Percentiles rank a stretch among this genome's conserved stretches.
These are phyloP conservation scores for Pseudolycoriella hygida DNA, from an alignment of 2,888 invertebrate species.

Conservation along the genomic window DNA sequence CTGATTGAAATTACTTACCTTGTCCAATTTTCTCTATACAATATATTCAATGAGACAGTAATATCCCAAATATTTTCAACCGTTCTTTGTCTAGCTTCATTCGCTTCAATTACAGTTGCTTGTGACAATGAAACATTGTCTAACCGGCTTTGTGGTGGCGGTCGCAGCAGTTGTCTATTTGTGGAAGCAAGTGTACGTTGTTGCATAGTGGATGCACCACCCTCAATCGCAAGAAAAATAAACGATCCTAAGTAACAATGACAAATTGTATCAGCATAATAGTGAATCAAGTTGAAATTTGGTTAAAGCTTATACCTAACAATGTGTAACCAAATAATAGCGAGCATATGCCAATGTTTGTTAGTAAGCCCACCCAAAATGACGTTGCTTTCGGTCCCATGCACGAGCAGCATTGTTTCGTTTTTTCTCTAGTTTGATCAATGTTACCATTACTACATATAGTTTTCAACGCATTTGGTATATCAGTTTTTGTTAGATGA, in stretches of 20 bases:
- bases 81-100: conserved; percentile 45
- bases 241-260: no score
- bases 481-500: conserved; percentile 19
- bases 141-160: conserved; percentile 24
- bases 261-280: no score
- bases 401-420: conserved; percentile 15
- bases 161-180: conserved; percentile 19
- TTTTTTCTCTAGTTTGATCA: conserved; percentile 5
- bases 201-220: conserved; percentile 32
- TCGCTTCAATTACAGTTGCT: conserved; percentile 25
- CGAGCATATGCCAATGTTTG: conserved; percentile 68
- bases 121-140: conserved; percentile 22
- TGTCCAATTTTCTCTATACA: conserved; percentile 83
- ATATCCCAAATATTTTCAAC: conserved; percentile 87
- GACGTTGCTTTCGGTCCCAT: conserved; percentile 19
- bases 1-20: conserved; percentile 27
- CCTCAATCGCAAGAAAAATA: conserved; percentile 72
- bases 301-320: conserved; percentile 33
- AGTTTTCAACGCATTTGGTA: conserved; percentile 6
- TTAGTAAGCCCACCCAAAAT: conserved; percentile 48
- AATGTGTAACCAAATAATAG: conserved; percentile 65
- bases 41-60: conserved; percentile 70
- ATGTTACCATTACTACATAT: conserved; percentile 1
- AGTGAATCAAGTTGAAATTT: no score
- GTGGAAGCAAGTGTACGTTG: conserved; percentile 38